phyloP scores from a whole-genome alignment of 2,797 vertebrate genomes.

The Clamator glandarius region DNA sequence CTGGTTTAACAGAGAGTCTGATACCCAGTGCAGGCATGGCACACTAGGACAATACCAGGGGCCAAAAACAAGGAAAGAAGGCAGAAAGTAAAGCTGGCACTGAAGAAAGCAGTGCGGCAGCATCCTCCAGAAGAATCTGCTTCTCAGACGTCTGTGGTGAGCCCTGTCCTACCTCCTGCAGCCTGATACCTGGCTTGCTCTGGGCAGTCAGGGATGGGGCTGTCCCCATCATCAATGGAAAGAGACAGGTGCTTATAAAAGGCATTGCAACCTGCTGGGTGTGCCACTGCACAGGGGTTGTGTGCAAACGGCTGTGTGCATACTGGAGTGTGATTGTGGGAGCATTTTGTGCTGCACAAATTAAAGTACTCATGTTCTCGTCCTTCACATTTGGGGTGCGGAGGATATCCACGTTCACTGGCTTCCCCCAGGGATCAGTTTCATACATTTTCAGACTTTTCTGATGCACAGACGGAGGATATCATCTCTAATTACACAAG shows the following conservation, averaged over 20 bases:
- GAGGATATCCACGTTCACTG: neutral
- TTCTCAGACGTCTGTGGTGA: fast-evolving
- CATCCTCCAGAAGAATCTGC: neutral
- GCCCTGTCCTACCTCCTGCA: fast-evolving
- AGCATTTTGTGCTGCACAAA: fast-evolving
- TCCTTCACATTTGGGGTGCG: neutral
- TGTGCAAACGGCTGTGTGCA: fast-evolving
- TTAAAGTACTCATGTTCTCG: fast-evolving
- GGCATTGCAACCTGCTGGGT: neutral
- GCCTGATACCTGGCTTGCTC: fast-evolving
- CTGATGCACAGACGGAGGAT: neutral
- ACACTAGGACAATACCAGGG: fast-evolving
- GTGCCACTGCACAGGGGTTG: neutral
- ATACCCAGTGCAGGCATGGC: neutral
- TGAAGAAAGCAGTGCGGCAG: neutral
- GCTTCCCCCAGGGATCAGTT: neutral
- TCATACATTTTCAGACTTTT: neutral
- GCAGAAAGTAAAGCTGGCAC: neutral
- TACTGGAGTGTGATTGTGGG: fast-evolving
- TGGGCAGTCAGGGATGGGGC: fast-evolving
- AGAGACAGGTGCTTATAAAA: neutral
- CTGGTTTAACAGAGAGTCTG: neutral
- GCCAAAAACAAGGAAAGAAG: neutral
- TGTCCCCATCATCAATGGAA: neutral
- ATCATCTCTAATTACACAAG: neutral